These are phyloP conservation scores for Psittacula echo DNA, from an alignment of 2,797 vertebrate species.

Conservation along the genomic window DNA sequence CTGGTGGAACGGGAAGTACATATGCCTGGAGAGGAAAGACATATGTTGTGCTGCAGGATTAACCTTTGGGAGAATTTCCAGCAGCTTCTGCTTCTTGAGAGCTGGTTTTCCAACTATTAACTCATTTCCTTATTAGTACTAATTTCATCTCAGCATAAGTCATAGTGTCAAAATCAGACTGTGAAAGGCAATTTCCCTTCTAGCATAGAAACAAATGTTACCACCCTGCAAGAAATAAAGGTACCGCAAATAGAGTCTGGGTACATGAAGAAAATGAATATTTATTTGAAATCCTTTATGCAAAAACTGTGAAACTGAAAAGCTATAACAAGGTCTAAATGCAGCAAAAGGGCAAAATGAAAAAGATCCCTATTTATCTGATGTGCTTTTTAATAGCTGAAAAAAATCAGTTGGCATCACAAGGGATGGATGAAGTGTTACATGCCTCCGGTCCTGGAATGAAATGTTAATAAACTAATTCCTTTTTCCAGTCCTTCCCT, in stretches of 20 bases:
- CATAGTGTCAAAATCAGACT: background rate
- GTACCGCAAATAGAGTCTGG: background rate
- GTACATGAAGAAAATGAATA: background rate
- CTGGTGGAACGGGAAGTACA: background rate
- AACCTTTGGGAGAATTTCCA: background rate
- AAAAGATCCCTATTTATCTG: background rate
- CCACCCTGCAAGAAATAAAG: background rate
- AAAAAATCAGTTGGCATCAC: background rate
- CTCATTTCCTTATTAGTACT: background rate
- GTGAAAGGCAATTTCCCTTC: background rate
- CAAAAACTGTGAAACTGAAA: background rate
- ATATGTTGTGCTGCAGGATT: fast-evolving
- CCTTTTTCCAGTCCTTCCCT: background rate
- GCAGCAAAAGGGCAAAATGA: background rate
- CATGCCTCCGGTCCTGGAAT: background rate
- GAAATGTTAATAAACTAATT: background rate
- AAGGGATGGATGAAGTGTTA: background rate
- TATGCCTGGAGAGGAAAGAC: background rate
- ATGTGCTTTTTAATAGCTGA: background rate
- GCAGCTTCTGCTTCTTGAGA: background rate
- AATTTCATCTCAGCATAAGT: background rate
- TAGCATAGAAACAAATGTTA: background rate
- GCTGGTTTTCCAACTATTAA: background rate
- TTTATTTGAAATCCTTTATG: background rate
- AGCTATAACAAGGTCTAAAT: background rate